These are phyloP conservation scores for Anser brachyrhynchus DNA, from an alignment of 2,113 vertebrate species.

Conservation along the genomic window DNA sequence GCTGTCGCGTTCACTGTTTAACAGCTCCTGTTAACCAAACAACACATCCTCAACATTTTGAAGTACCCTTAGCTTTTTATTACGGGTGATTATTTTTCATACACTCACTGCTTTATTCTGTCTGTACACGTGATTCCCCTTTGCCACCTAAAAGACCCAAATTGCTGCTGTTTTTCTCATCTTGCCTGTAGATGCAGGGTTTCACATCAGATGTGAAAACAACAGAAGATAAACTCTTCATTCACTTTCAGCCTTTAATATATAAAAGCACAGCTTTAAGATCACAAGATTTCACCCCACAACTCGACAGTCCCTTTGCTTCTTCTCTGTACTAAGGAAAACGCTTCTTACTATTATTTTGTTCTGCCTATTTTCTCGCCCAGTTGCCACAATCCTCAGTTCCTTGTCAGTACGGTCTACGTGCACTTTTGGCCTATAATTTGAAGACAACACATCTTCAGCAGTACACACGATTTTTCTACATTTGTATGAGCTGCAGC, in stretches of 20 bases:
- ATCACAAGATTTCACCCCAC: neutral
- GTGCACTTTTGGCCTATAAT: neutral
- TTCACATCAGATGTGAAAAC: conserved; percentile 24
- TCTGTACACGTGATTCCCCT: neutral
- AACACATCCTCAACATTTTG: rapidly evolving
- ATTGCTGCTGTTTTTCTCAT: neutral
- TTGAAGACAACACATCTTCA: neutral
- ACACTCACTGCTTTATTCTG: rapidly evolving
- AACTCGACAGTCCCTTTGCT: neutral
- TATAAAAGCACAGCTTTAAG: neutral
- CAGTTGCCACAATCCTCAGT: neutral
- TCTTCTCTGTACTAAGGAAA: neutral
- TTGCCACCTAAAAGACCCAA: neutral
- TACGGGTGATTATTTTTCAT: neutral
- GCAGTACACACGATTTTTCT: neutral
- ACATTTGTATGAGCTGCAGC: neutral
- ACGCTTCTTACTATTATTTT: neutral
- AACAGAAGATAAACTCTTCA: conserved; percentile 15
- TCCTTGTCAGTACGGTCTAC: neutral
- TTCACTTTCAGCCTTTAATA: conserved; percentile 18
- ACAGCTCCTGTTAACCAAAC: neutral
- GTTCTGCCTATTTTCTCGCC: neutral
- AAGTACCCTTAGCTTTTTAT: neutral
- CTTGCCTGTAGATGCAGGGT: neutral
- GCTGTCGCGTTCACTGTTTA: rapidly evolving